Evolutionary conservation across 2,888 invertebrate genomes (phyloP).

Genomic region (Argynnis bischoffii): DNA sequence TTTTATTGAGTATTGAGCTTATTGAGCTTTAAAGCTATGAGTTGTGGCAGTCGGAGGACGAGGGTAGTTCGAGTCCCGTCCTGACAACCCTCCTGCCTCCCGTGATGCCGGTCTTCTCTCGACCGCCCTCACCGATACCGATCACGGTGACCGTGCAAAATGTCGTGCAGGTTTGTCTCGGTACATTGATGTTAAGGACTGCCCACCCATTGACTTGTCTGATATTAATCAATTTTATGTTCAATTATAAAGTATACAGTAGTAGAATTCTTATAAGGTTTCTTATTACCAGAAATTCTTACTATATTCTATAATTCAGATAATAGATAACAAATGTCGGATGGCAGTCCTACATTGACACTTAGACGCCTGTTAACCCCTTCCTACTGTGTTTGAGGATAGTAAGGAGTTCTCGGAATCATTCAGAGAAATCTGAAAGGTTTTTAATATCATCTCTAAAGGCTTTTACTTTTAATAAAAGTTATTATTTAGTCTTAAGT

Average conservation of each 20-base stretch:
- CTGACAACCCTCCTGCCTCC: constrained; percentile 65
- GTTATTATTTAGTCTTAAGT: too few relatives aligned
- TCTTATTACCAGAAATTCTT: too few relatives aligned
- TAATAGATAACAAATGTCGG: neutral
- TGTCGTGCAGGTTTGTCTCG: constrained; percentile 57
- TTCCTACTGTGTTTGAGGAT: constrained; percentile 2
- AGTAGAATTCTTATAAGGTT: too few relatives aligned
- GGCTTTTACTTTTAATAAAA: too few relatives aligned
- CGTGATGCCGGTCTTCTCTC: constrained; percentile 52
- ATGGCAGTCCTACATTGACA: constrained; percentile 25
- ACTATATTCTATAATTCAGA: too few relatives aligned
- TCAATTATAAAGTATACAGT: too few relatives aligned
- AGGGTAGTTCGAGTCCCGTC: constrained; percentile 55
- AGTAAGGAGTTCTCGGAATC: constrained; percentile 30
- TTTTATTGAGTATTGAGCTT: too few relatives aligned
- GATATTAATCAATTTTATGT: too few relatives aligned
- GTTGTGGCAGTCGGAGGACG: constrained; percentile 54
- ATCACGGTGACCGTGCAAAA: constrained; percentile 53
- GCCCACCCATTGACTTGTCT: constrained; percentile 4
- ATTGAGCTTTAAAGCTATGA: constrained; percentile 33
- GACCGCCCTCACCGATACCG: constrained; percentile 50
- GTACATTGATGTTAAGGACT: constrained; percentile 18
- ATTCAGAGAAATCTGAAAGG: constrained; percentile 10
- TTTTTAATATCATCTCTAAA: too few relatives aligned
- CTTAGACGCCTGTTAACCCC: constrained; percentile 18